A percentile compares a stretch with the other conserved stretches of the same genome.
phyloP scores from a whole-genome alignment of 1,140 invertebrate species.

The Paralvinella palmiformis region DNA sequence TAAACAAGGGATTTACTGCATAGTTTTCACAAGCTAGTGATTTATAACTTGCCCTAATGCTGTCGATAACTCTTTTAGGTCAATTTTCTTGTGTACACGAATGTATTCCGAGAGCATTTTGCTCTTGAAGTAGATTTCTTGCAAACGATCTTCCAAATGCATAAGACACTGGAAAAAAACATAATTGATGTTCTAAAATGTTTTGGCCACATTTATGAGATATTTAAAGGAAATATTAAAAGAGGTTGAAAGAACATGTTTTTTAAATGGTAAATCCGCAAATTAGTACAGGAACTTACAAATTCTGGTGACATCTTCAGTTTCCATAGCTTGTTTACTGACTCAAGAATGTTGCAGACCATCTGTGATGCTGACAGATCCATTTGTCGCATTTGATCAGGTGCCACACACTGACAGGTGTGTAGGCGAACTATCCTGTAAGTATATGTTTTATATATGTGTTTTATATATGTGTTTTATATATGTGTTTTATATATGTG shows the following conservation, averaged over 20 bases:
- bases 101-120: conserved; percentile 76
- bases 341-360: conserved; percentile 76
- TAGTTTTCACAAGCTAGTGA: too few relatives aligned
- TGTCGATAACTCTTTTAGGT: conserved; percentile 66
- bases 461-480: too few relatives aligned
- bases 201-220: background rate
- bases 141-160: conserved; percentile 74
- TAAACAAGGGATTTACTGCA: too few relatives aligned
- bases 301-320: conserved; percentile 60
- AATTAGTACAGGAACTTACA: conserved; percentile 54
- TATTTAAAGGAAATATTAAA: too few relatives aligned
- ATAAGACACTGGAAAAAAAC: conserved; percentile 66
- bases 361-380: conserved; percentile 58
- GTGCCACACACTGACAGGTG: conserved; percentile 6
- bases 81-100: conserved; percentile 56
- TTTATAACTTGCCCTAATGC: conserved; percentile 59
- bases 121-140: conserved; percentile 78
- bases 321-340: conserved; percentile 68
- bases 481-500: too few relatives aligned
- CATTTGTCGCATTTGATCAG: conserved; percentile 6
- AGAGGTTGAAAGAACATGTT: too few relatives aligned
- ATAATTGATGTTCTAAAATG: conserved; percentile 1
- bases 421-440: background rate
- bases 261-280: background rate
- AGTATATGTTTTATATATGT: too few relatives aligned